A percentile compares a stretch with the other conserved stretches of the same genome.
phyloP scores from a whole-genome alignment of 1,140 invertebrate genomes.

The Tyrophagus putrescentiae region DNA sequence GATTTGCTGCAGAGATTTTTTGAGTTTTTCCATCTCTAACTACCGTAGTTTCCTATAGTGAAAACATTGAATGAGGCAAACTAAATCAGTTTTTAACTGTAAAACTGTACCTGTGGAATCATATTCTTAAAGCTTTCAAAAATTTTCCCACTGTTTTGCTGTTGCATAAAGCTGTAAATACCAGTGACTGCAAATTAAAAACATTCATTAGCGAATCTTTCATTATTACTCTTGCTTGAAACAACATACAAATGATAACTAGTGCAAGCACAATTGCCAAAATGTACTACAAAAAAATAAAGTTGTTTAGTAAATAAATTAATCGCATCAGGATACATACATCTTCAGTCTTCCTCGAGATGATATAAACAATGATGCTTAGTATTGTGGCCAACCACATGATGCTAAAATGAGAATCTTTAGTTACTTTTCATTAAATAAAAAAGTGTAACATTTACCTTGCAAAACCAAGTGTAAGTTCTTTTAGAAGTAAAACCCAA shows the following conservation, averaged over 20 bases:
- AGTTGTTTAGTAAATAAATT: conserved; percentile 21
- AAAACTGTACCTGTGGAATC: conserved; percentile 44
- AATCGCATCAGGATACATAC: conserved; percentile 33
- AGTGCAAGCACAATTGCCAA: conserved; percentile 30
- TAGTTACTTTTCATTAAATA: neutral
- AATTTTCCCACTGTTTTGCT: conserved; percentile 30
- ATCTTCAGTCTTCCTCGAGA: conserved; percentile 34
- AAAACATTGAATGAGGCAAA: conserved; percentile 19
- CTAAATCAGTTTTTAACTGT: neutral
- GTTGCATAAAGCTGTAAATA: conserved; percentile 33
- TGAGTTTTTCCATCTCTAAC: conserved; percentile 82
- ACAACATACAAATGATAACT: too few species aligned
- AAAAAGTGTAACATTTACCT: too few species aligned
- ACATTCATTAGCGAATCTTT: too few species aligned
- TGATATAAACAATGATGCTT: conserved; percentile 49
- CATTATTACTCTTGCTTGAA: too few species aligned
- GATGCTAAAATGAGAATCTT: neutral
- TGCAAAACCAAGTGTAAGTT: conserved; percentile 14
- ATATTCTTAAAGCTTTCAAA: conserved; percentile 27
- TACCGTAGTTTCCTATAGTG: conserved; percentile 61
- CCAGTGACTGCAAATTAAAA: conserved; percentile 32
- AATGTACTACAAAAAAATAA: conserved; percentile 26
- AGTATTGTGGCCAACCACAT: conserved; percentile 43
- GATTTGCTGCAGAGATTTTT: conserved; percentile 59
- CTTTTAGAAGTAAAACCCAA: conserved; percentile 6